Conservation (phyloP, 2,888 invertebrate genomes). For the Embidobia sp. region DNA sequence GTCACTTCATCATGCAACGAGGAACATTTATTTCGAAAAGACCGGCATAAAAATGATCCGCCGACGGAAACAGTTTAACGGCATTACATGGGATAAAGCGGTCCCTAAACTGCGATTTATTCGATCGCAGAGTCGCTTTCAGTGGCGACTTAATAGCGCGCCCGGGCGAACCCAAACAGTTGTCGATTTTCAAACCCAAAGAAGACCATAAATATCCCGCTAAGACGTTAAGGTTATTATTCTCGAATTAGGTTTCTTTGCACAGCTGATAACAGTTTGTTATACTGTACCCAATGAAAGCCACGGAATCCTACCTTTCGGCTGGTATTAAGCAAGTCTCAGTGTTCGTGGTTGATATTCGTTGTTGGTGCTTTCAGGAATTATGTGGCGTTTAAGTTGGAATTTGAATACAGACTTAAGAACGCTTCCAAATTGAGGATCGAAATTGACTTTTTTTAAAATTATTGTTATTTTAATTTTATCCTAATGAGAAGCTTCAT, state of each 20-base stretch:
- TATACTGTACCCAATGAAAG: neutral
- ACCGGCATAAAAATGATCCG: slow-evolving; percentile 9
- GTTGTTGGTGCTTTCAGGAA: too few species aligned
- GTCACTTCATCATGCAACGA: slow-evolving; percentile 8
- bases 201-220: slow-evolving; percentile 28
- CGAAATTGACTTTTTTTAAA: too few species aligned
- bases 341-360: too few species aligned
- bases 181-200: slow-evolving; percentile 20
- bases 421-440: too few species aligned
- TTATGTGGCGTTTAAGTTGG: too few species aligned
- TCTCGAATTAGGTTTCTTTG: slow-evolving; percentile 23
- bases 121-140: slow-evolving; percentile 11
- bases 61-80: slow-evolving; percentile 22
- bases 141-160: slow-evolving; percentile 5
- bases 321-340: too few species aligned
- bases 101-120: slow-evolving; percentile 47
- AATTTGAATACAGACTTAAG: too few species aligned
- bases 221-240: slow-evolving; percentile 21
- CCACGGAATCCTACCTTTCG: neutral
- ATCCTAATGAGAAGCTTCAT: too few species aligned
- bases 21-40: slow-evolving; percentile 18
- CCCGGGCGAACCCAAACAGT: slow-evolving; percentile 24
- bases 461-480: too few species aligned
- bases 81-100: slow-evolving; percentile 17
- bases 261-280: slow-evolving; percentile 14